phyloP scores from a whole-genome alignment of 2,888 invertebrate species.

The Caenorhabditis becei region DNA sequence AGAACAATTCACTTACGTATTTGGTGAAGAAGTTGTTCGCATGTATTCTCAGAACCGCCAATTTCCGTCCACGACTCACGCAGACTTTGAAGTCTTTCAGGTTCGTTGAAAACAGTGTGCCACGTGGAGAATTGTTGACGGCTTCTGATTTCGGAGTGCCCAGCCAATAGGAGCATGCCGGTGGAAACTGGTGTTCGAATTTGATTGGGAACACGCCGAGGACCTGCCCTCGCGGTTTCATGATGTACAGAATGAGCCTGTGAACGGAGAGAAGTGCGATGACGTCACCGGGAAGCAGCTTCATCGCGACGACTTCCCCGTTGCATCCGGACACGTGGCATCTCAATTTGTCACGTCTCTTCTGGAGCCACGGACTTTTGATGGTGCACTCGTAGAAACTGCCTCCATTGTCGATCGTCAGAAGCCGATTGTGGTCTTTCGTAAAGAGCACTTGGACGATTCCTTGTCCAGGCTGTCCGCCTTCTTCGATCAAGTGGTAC shows the following conservation, averaged over 20 bases:
- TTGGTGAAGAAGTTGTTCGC: slow-evolving; percentile 46
- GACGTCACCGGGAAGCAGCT: slow-evolving; percentile 64
- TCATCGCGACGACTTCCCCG: slow-evolving; percentile 86
- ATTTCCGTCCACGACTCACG: slow-evolving; percentile 41
- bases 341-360: slow-evolving; percentile 21
- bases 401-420: slow-evolving; percentile 49
- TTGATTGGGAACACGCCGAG: slow-evolving; percentile 64
- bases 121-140: slow-evolving; percentile 21
- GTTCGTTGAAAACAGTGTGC: slow-evolving; percentile 21
- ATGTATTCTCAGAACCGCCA: slow-evolving; percentile 49
- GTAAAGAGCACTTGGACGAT: slow-evolving; percentile 89
- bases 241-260: slow-evolving; percentile 66
- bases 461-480: slow-evolving; percentile 90
- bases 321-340: slow-evolving; percentile 91
- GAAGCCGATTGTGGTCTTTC: slow-evolving; percentile 45
- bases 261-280: slow-evolving; percentile 75
- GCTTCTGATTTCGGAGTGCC: slow-evolving; percentile 32
- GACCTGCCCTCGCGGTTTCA: slow-evolving; percentile 64
- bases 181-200: slow-evolving; percentile 87
- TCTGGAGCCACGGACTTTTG: slow-evolving; percentile 22
- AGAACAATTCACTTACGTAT: slow-evolving; percentile 28
- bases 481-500: slow-evolving; percentile 84
- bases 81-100: slow-evolving; percentile 49
- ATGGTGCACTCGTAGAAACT: slow-evolving; percentile 37
- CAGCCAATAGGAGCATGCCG: slow-evolving; percentile 91